These are phyloP conservation scores for Anaspis maculata DNA, from an alignment of 2,888 invertebrate genomes.

Conservation along the genomic window DNA sequence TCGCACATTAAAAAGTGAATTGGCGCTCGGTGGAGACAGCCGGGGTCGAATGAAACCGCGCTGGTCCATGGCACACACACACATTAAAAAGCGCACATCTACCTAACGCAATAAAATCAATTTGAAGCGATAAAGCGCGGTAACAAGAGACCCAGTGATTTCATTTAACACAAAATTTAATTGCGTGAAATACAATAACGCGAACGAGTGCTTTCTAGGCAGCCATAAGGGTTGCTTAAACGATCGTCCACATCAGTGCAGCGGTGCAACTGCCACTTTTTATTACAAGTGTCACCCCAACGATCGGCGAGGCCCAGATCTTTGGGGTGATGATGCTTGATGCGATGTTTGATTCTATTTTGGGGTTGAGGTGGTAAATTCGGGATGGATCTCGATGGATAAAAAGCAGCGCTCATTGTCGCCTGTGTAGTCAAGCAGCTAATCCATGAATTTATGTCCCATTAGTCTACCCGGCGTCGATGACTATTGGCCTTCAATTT, in stretches of 20 bases:
- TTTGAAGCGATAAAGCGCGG: constrained; percentile 16
- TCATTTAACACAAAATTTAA: constrained; percentile 33
- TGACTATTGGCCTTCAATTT: constrained; percentile 7
- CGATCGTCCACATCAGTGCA: constrained; percentile 28
- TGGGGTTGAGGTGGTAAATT: constrained; percentile 36
- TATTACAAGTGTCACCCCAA: constrained; percentile 38
- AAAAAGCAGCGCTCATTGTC: constrained; percentile 28
- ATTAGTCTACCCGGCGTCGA: constrained; percentile 4
- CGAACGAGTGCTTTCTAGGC: constrained; percentile 24
- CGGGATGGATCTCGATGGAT: constrained; percentile 30
- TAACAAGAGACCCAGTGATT: constrained; percentile 27
- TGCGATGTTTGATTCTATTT: constrained; percentile 35
- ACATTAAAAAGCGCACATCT: background rate
- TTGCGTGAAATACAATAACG: constrained; percentile 34
- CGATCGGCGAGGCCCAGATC: constrained; percentile 31
- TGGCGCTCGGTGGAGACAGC: constrained; percentile 6
- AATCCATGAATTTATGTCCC: constrained; percentile 17
- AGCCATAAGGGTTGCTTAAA: constrained; percentile 34
- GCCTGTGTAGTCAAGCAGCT: constrained; percentile 22
- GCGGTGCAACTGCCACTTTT: constrained; percentile 38
- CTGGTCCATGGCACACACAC: too few relatives aligned
- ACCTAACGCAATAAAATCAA: constrained; percentile 10
- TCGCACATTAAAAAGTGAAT: constrained; percentile 12
- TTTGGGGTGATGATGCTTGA: constrained; percentile 33
- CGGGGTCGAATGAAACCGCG: background rate